phyloP scores from a whole-genome alignment of 2,888 invertebrate species.

The Trachelus tabidus region DNA sequence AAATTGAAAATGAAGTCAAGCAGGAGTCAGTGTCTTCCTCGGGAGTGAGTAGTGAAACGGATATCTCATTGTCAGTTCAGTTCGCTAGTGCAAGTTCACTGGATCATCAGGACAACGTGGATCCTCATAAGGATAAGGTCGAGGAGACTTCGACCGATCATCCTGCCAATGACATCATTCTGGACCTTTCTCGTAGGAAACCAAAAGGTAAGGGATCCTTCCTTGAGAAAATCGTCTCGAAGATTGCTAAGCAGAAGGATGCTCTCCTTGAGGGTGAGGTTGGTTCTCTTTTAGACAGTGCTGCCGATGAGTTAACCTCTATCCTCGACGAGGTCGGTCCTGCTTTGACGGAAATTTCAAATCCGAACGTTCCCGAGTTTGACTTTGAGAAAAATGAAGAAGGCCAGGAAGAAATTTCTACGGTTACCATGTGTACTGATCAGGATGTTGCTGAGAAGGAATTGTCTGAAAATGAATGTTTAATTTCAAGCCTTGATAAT shows the following conservation, averaged over 20 bases:
- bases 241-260: conserved; percentile 62
- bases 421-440: neutral
- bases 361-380: neutral
- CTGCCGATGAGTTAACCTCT: conserved; percentile 49
- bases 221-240: conserved; percentile 61
- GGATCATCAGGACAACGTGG: neutral
- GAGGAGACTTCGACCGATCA: conserved; percentile 6
- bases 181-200: conserved; percentile 59
- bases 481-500: neutral
- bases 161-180: conserved; percentile 56
- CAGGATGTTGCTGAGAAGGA: neutral
- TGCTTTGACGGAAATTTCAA: conserved; percentile 10
- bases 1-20: neutral
- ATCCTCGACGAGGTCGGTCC: conserved; percentile 46
- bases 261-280: conserved; percentile 52
- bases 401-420: conserved; percentile 6
- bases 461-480: neutral
- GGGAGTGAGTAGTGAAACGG: neutral
- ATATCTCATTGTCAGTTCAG: neutral
- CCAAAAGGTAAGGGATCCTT: conserved; percentile 60
- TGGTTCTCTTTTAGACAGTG: conserved; percentile 47
- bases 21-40: conserved; percentile 7
- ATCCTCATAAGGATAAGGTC: neutral
- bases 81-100: neutral
- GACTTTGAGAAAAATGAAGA: conserved; percentile 4